Percentiles rank a stretch among this genome's conserved stretches.
phyloP scores from a whole-genome alignment of 2,888 invertebrate species.

The Zygaena filipendulae region DNA sequence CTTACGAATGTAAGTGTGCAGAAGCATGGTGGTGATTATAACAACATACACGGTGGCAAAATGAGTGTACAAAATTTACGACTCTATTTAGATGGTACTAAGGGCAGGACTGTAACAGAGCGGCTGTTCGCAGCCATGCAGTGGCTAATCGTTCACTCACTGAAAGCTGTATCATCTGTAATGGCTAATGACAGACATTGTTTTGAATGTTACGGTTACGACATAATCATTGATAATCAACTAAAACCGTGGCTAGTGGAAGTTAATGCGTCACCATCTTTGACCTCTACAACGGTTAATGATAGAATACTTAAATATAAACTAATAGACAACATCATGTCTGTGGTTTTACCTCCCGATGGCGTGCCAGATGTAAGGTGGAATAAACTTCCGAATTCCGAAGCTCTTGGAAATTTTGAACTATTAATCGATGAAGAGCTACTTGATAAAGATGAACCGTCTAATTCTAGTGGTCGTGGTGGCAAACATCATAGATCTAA shows the following conservation, averaged over 20 bases:
- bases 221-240: conserved; percentile 94
- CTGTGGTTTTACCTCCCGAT: conserved; percentile 88
- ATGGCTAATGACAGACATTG: conserved; percentile 95
- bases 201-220: conserved; percentile 96
- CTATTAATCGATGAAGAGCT: conserved; percentile 88
- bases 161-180: conserved; percentile 93
- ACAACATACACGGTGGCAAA: conserved; percentile 94
- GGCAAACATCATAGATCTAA: conserved; percentile 8
- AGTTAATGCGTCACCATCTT: conserved; percentile 95
- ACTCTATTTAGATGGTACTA: conserved; percentile 90
- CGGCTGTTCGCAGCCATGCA: conserved; percentile 90
- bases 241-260: conserved; percentile 95
- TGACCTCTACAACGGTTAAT: conserved; percentile 94
- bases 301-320: conserved; percentile 95
- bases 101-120: conserved; percentile 89
- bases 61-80: conserved; percentile 93
- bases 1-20: conserved; percentile 98
- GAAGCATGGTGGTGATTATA: conserved; percentile 96
- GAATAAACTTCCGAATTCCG: conserved; percentile 82
- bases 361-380: conserved; percentile 91
- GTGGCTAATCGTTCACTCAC: conserved; percentile 92
- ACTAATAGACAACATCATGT: conserved; percentile 92
- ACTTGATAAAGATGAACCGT: conserved; percentile 71
- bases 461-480: conserved; percentile 2
- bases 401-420: conserved; percentile 85